phyloP scores from a whole-genome alignment of 2,113 vertebrate species.

The Nannobrachium achirus region DNA sequence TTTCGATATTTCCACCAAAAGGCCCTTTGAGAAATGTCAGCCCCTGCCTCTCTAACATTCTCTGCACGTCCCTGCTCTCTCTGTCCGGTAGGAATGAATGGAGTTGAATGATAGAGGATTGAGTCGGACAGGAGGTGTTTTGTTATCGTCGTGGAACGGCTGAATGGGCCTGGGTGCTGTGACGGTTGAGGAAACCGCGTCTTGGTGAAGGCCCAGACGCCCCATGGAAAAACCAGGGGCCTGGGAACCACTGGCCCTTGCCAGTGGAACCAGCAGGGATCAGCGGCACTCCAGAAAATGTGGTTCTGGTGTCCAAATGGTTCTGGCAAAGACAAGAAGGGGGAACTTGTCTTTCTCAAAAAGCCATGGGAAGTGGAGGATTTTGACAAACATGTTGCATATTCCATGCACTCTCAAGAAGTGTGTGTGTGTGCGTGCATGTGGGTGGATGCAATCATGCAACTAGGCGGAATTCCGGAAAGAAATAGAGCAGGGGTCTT shows the following conservation, averaged over 20 bases:
- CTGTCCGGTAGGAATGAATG: conserved; percentile 9
- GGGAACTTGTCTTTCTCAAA: conserved; percentile 14
- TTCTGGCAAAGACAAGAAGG: conserved; percentile 33
- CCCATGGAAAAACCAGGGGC: conserved; percentile 52
- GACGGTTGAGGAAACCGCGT: conserved; percentile 64
- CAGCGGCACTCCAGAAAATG: conserved; percentile 25
- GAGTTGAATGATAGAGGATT: conserved; percentile 24
- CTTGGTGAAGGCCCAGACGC: conserved; percentile 57
- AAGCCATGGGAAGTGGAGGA: neutral
- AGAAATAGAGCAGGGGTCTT: too few relatives aligned
- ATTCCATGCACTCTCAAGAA: conserved; percentile 11
- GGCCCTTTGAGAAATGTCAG: too few relatives aligned
- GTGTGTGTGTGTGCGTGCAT: conserved; percentile 12
- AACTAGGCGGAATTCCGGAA: too few relatives aligned
- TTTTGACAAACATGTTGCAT: conserved; percentile 17
- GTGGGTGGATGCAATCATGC: too few relatives aligned
- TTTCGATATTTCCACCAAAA: too few relatives aligned
- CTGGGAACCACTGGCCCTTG: conserved; percentile 67
- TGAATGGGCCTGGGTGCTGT: conserved; percentile 51
- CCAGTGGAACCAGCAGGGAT: conserved; percentile 43
- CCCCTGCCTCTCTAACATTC: too few relatives aligned
- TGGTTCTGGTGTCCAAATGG: conserved; percentile 9
- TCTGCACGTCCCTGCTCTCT: too few relatives aligned
- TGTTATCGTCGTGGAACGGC: conserved; percentile 33
- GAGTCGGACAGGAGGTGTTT: conserved; percentile 20